Base-by-base conservation (phyloP, 1,140 invertebrate species). In the Chymomyza costata region DNA sequence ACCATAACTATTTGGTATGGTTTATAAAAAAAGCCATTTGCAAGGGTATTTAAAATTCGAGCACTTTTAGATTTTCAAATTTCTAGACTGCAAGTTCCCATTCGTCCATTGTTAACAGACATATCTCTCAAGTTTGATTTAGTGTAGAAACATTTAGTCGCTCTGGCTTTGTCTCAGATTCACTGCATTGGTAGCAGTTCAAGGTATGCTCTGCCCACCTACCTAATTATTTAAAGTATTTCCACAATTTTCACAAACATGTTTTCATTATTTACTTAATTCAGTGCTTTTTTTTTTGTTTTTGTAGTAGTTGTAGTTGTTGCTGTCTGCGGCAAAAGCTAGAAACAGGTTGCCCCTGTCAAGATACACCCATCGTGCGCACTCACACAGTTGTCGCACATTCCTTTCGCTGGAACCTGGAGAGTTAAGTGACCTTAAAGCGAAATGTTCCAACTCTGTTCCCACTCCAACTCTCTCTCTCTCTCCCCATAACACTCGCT, bases 141-240 rank as follows among this genome's bases (percentile, higher is more conserved):
- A n/a, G n/a, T n/a, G n/a, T n/a, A n/a, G n/a, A n/a, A n/a, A n/a
- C n/a, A n/a, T n/a, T n/a, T n/a, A n/a, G n/a, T n/a, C n/a, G n/a
- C n/a, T n/a, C n/a, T n/a, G 5, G 25, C 10, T 28, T 10, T 5
- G 5, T 28, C 10, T 6, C 25, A 6, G 25, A 28, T 10, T 28
- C 10, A 28, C 10, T 28, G 25, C 25, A 5, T 28, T 28, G 25
- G 25, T n/a, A n/a, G n/a, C n/a, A n/a, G n/a, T n/a, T n/a, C n/a
- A n/a, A n/a, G n/a, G n/a, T n/a, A n/a, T n/a, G n/a, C n/a, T 39
- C 44, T 51, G 50, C 81, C 73, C 73, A 73, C 73, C 73, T 80
- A 80, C 73, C 73, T 78, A 81, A 80, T 80, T 80, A 80, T 80
- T 80, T 81, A 51, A 80, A 68, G 68, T 52, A 80, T 80, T 80